phyloP scores from a whole-genome alignment of 1,140 invertebrate genomes.

The Theocolax elegans region DNA sequence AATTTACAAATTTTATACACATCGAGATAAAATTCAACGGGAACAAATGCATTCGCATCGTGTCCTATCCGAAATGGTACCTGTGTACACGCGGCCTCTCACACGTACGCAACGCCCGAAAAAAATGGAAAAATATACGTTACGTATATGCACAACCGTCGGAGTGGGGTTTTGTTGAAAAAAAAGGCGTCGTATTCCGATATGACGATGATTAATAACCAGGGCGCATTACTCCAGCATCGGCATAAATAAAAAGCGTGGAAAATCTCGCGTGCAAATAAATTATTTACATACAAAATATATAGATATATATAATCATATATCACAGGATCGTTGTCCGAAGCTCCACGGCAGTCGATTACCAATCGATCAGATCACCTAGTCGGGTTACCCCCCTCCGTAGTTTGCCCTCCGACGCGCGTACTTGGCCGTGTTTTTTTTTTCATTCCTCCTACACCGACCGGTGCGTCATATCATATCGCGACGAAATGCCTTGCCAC shows the following conservation, averaged over 20 bases:
- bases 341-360: conserved; percentile 24
- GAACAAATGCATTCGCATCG: background rate
- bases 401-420: background rate
- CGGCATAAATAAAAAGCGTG: conserved; percentile 6
- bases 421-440: background rate
- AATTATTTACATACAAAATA: conserved; percentile 36
- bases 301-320: conserved; percentile 23
- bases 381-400: background rate
- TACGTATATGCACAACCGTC: too few species aligned
- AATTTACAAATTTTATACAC: conserved; percentile 20
- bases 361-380: conserved; percentile 36
- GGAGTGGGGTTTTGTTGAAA: too few species aligned
- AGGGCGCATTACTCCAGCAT: conserved; percentile 10
- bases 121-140: too few species aligned
- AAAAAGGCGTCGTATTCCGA: conserved; percentile 1
- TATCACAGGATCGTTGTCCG: conserved; percentile 22
- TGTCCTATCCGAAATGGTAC: too few species aligned
- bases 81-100: too few species aligned
- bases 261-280: conserved; percentile 1
- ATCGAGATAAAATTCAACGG: background rate
- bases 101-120: too few species aligned
- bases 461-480: conserved; percentile 40
- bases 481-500: conserved; percentile 62
- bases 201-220: conserved; percentile 35
- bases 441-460: conserved; percentile 11